Evolutionary conservation across 2,797 vertebrate species (phyloP), one percentile per base, ranked within the genome.

Genomic region (Moxostoma hubbsi): DNA sequence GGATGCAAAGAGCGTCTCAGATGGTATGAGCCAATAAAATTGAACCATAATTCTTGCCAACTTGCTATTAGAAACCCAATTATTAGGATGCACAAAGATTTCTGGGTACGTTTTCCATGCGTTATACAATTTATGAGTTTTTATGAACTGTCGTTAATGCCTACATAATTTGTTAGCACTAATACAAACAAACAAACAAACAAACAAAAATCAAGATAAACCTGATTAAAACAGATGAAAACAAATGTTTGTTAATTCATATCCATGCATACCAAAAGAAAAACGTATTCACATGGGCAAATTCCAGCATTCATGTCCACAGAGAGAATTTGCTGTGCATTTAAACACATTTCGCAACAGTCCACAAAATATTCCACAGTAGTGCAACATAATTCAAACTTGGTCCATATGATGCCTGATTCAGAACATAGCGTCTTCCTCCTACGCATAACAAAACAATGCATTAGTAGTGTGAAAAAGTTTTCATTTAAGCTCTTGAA

Each of bases 221-320:
- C 70, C 62, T 86, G 9, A 15, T 47, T 15, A 8, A 53, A 62
- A 6, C 36, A 9, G 66, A 70, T 77, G 47, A 61, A 67, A 62
- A 43, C 65, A 61, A 18, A 61, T 6, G 54, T 9, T 9, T 46
- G 62, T 73, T 86, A 86, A 58, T 80, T 86, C 76, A 58, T 66
- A 65, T 57, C 16, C 69, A 73, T 79, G 77, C 69, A 73, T 65
- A 50, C 72, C 47, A 57, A 66, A 79, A 71, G 8, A 49, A 65
- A 64, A 63, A 51, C 9, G 46, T 43, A 47, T 46, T 75, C 53
- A 58, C 51, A 16, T 65, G 18, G 24, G 68, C 51, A 57, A 75
- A 71, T 79, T 47, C 75, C 55, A 8, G 11, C 58, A 7, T 46
- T 53, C 18, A 43, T 57, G 68, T 72, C 61, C 51, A 18, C 13